These are phyloP conservation scores for Hephaestus fuliginosus DNA, from an alignment of 2,797 vertebrate species.

Conservation along the genomic window DNA sequence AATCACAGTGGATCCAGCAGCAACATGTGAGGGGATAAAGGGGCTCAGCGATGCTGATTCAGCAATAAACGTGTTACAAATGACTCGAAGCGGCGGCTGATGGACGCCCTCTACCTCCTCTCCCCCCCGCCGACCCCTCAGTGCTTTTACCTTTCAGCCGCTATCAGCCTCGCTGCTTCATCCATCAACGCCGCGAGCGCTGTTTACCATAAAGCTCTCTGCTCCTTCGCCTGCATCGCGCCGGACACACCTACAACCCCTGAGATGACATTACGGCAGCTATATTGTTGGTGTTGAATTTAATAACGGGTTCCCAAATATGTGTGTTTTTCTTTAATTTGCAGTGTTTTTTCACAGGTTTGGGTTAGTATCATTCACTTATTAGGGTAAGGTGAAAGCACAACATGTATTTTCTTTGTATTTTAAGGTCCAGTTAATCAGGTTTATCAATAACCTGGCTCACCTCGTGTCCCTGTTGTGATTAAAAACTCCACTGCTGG, in stretches of 20 bases:
- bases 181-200: constrained; percentile 55
- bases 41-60: constrained; percentile 60
- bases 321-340: too few relatives aligned
- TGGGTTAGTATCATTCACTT: neutral
- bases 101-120: neutral
- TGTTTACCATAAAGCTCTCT: constrained; percentile 29
- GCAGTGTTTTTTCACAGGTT: too few relatives aligned
- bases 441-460: neutral
- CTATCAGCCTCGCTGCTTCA: constrained; percentile 46
- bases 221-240: constrained; percentile 4
- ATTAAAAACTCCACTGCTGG: neutral
- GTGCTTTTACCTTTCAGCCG: constrained; percentile 69
- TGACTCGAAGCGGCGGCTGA: constrained; percentile 42
- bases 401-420: neutral
- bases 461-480: neutral
- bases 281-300: neutral
- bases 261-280: neutral
- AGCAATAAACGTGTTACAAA: constrained; percentile 66
- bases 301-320: too few relatives aligned
- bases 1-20: constrained; percentile 54
- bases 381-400: neutral
- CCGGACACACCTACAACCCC: neutral
- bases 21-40: constrained; percentile 28
- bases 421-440: neutral
- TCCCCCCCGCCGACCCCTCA: neutral